Evolutionary conservation across 2,113 vertebrate genomes (phyloP).

Genomic region (Rhizomys pruinosus): DNA sequence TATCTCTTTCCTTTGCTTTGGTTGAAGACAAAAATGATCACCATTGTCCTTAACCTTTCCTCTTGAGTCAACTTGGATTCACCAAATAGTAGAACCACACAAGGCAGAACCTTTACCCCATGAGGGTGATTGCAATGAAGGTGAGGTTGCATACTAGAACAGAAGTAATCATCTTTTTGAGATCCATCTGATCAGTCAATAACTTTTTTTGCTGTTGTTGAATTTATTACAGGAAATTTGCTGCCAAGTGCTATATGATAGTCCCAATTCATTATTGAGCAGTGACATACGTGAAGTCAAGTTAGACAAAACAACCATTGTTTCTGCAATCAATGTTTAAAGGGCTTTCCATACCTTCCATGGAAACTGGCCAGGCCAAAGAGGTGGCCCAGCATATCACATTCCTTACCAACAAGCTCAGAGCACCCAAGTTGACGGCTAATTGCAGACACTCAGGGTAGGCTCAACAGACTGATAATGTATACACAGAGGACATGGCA

Average conservation of each 20-base stretch:
- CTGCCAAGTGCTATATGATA: not conserved
- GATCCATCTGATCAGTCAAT: not conserved
- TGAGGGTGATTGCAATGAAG: too few relatives aligned
- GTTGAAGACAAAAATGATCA: not conserved
- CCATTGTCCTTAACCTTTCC: not conserved
- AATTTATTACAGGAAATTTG: not conserved
- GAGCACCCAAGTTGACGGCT: not conserved
- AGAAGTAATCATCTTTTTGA: not conserved
- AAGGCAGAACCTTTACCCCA: not conserved
- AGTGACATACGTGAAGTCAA: not conserved
- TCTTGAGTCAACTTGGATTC: not conserved
- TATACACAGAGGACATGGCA: too few relatives aligned
- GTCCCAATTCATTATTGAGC: not conserved
- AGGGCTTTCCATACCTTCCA: not conserved
- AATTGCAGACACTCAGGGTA: not conserved
- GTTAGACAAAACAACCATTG: too few relatives aligned
- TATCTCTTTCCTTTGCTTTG: not conserved
- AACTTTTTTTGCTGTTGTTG: too few relatives aligned
- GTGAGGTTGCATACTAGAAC: not conserved
- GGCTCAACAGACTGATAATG: not conserved
- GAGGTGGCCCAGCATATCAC: fast-evolving
- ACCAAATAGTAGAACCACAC: not conserved
- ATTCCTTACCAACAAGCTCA: not conserved
- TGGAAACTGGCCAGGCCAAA: not conserved
- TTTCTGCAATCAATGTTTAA: not conserved